Base-by-base conservation (phyloP, 2,888 invertebrate genomes). In the Lasius platythorax region DNA sequence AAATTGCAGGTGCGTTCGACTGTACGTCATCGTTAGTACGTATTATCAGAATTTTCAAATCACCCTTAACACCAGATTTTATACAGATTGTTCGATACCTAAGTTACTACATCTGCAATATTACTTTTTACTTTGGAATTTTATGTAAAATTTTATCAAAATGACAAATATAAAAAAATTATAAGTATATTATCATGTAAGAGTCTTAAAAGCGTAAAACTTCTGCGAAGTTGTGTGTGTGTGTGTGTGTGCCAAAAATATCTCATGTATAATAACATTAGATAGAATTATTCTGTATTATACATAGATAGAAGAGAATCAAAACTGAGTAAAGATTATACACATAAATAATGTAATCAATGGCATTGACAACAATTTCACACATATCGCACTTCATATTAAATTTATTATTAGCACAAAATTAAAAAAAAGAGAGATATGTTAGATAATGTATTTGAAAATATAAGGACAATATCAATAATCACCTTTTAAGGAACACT, bases 31-130 rank as follows among this genome's bases (percentile, higher is more conserved):
- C 79, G 33, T 18, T 50, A 50, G 50, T 18, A 50, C 18, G 50
- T 50, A 6, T 50, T 50, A 70, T 8, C 70, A 30, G 70, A 83
- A 72, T 81, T 83, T 81, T 79, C 70, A 79, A 70, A 30, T 61
- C n/a, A 15, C 37, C n/a, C 53, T 33, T 53, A 18, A 43, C n/a
- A 23, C 11, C 33, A 6, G 15, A 53, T 70, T 9, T 4, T 30
- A 56, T 9, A 58, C 43, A 33, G 15, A 8, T 46, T 12, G 18
- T 23, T 15, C 5, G 4, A 28, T 15, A 30, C n/a, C 6, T 63
- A 63, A 12, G 0, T 58, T 40, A 28, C 28, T 18, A 9, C 23
- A 15, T 2, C 15, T 11, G n/a, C 33, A 28, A 75, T 46, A 28
- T 64, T 66, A 50, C 3, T 28, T 33, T 68, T 50, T 11, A 33